A percentile compares a stretch with the other conserved stretches of the same genome.
These are phyloP conservation scores for Coenonympha glycerion DNA, from an alignment of 2,888 invertebrate genomes.

Conservation along the genomic window DNA sequence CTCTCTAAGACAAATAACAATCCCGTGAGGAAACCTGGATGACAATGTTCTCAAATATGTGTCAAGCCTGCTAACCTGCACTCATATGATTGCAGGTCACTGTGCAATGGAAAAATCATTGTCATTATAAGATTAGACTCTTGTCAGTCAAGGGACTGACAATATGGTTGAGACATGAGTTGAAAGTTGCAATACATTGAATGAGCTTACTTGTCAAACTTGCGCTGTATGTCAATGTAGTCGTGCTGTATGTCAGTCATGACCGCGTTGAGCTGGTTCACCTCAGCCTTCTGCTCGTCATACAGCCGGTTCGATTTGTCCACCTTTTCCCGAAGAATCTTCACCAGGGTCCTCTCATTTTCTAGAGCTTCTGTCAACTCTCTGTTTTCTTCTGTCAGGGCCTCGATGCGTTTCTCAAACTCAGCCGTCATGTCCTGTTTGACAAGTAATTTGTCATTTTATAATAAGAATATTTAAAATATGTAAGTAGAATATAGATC, in stretches of 20 bases:
- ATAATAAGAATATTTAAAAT: background rate
- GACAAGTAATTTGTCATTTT: constrained; percentile 36
- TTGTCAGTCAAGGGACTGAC: no score
- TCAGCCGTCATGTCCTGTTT: constrained; percentile 60
- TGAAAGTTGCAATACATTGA: no score
- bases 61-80: no score
- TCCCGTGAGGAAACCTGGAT: no score
- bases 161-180: no score
- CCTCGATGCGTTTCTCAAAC: constrained; percentile 62
- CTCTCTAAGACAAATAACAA: constrained; percentile 77
- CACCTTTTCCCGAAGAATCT: constrained; percentile 65
- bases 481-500: background rate
- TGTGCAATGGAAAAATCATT: no score
- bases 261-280: constrained; percentile 56
- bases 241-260: constrained; percentile 67
- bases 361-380: constrained; percentile 69
- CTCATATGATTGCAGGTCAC: no score
- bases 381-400: constrained; percentile 65
- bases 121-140: no score
- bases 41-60: no score
- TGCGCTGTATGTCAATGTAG: constrained; percentile 56
- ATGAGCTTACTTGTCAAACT: constrained; percentile 59
- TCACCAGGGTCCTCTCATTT: constrained; percentile 72
- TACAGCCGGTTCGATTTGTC: constrained; percentile 66
- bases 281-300: constrained; percentile 71